Percentiles rank a stretch among this genome's conserved stretches.
phyloP scores from a whole-genome alignment of 2,888 invertebrate species.

The Malacosoma neustria region DNA sequence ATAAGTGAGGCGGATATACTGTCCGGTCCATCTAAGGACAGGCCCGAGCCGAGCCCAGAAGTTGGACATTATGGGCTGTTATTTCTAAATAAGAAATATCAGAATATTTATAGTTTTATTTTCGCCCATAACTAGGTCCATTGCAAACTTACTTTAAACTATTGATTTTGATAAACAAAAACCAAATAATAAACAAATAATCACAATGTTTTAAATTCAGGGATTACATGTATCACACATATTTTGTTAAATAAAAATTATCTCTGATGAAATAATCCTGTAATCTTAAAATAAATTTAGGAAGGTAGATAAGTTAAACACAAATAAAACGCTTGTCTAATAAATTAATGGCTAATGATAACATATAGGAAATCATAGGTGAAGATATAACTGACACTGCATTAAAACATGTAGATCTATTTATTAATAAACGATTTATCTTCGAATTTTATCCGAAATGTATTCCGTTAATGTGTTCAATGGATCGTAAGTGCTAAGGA shows the following conservation, averaged over 20 bases:
- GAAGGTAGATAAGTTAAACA: neutral
- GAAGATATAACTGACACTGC: conserved; percentile 28
- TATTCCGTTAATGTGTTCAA: conserved; percentile 2
- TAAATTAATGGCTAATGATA: conserved; percentile 46
- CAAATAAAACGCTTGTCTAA: conserved; percentile 22
- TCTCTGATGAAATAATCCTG: neutral
- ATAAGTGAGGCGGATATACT: too few relatives aligned
- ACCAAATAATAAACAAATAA: too few relatives aligned
- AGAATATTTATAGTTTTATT: too few relatives aligned
- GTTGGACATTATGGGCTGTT: too few relatives aligned
- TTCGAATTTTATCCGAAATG: conserved; percentile 3
- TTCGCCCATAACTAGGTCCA: too few relatives aligned
- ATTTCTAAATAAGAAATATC: too few relatives aligned
- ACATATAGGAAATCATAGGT: conserved; percentile 40
- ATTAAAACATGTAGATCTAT: conserved; percentile 31
- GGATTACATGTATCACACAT: neutral
- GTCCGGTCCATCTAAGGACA: too few relatives aligned
- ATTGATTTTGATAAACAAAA: too few relatives aligned
- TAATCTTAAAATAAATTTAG: neutral
- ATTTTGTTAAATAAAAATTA: neutral
- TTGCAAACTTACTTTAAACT: too few relatives aligned
- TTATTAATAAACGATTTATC: conserved; percentile 23
- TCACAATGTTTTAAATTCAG: too few relatives aligned
- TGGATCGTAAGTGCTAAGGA: neutral
- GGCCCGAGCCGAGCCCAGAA: too few relatives aligned